These are phyloP conservation scores for Alcedo quadribrachys DNA, from an alignment of 2,797 vertebrate species.

Conservation along the genomic window DNA sequence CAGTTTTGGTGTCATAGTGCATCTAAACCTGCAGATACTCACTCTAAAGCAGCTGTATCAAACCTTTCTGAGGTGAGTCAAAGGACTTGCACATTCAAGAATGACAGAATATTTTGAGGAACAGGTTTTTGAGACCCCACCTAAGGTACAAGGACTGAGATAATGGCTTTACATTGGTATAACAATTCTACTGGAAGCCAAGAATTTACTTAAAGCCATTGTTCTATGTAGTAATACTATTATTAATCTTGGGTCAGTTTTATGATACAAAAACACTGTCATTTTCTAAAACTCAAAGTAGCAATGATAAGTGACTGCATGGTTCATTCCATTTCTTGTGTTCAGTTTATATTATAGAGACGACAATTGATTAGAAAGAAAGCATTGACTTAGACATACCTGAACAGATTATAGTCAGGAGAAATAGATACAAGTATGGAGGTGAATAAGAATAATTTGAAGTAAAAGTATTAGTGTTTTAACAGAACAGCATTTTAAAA, in stretches of 20 bases:
- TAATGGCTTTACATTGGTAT: not conserved
- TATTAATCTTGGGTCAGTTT: not conserved
- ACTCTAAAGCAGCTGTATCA: not conserved
- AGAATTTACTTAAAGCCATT: not conserved
- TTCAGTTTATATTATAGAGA: not conserved
- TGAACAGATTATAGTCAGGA: not conserved
- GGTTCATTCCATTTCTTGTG: not conserved
- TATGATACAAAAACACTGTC: not conserved
- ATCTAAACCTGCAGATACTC: not conserved
- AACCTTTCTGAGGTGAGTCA: not conserved
- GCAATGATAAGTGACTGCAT: accelerated
- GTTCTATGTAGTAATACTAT: not conserved
- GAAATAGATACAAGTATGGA: not conserved
- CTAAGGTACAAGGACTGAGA: not conserved
- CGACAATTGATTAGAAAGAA: not conserved
- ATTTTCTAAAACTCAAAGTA: not conserved
- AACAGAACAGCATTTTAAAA: not conserved
- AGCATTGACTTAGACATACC: not conserved
- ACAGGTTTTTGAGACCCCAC: not conserved
- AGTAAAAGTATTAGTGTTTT: not conserved
- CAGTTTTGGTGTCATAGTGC: not conserved
- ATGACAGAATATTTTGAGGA: not conserved
- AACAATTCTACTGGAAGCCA: not conserved
- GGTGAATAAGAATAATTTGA: not conserved
- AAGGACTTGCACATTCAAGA: not conserved